These are phyloP conservation scores for Calephelis perditalis DNA, from an alignment of 2,888 invertebrate genomes.

Conservation along the genomic window DNA sequence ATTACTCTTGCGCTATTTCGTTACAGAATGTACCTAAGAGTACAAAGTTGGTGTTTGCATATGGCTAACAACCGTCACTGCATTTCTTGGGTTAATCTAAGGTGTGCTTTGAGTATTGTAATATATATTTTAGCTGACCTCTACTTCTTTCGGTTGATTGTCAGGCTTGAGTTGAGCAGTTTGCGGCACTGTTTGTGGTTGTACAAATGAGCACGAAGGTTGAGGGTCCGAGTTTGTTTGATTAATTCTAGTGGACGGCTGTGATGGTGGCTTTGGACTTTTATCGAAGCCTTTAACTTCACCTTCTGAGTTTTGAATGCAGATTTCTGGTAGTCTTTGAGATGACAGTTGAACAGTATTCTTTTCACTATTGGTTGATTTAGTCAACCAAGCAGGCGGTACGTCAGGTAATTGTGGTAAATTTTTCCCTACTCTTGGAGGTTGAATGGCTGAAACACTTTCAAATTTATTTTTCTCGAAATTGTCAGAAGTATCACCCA, in stretches of 20 bases:
- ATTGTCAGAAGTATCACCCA: not conserved
- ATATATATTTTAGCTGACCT: conserved; percentile 54
- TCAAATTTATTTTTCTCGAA: conserved; percentile 3
- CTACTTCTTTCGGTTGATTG: conserved; percentile 64
- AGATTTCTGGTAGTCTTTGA: conserved; percentile 51
- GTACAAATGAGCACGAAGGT: conserved; percentile 63
- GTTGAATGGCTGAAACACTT: conserved; percentile 33
- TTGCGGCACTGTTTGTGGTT: conserved; percentile 36
- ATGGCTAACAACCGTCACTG: too few species aligned
- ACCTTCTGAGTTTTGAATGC: conserved; percentile 50
- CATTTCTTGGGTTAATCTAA: too few species aligned
- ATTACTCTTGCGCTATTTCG: conserved; percentile 58
- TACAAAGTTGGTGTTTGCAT: too few species aligned
- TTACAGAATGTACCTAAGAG: conserved; percentile 39
- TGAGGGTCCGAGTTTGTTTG: conserved; percentile 45
- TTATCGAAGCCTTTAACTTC: conserved; percentile 39
- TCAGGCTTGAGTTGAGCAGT: conserved; percentile 55
- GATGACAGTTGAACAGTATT: conserved; percentile 27
- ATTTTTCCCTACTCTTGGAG: conserved; percentile 37
- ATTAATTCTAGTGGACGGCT: conserved; percentile 37
- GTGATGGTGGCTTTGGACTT: conserved; percentile 40
- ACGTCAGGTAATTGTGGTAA: conserved; percentile 62
- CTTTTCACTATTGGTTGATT: conserved; percentile 33
- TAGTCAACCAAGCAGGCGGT: conserved; percentile 59
- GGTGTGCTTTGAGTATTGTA: too few species aligned